Evolutionary conservation across 2,888 invertebrate species (phyloP), one percentile per base, ranked within the genome.

Genomic region (Athrips mouffetella): DNA sequence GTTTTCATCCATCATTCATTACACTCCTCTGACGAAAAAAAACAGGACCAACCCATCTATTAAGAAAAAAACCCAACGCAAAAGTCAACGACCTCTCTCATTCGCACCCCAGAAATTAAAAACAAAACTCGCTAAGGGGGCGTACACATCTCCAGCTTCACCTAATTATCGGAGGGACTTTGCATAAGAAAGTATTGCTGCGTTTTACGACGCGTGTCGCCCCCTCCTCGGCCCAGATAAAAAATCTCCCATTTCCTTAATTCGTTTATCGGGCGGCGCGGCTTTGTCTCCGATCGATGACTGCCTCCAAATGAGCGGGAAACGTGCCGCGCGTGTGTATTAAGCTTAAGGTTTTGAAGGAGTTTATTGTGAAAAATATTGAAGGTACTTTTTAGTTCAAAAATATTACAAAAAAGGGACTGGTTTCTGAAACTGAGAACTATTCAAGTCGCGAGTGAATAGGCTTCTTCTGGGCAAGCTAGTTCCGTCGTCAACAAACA

Each of bases 171-270:
- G 77, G 70, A 81, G 86, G 86, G 85, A 82, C 85, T 83, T 83
- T 81, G 86, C 86, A 86, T 87, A 87, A 86, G 87, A 87, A 86
- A 86, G 87, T 85, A 85, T 87, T 85, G 84, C 81, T 80, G 86
- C 83, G 84, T 82, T 81, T 82, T 86, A 86, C 85, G 85, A 84
- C 85, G 86, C 87, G 84, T 84, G 85, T 79, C 80, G 65, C 67
- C 57, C 54, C 60, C 54, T 63, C 67, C 75, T 57, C 76, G 77
- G 77, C 79, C 81, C 83, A 85, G 87, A 87, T 87, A 88, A 88
- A 88, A 88, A 88, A 88, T 88, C 87, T 87, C 86, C 87, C 85
- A 86, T 87, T 87, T 87, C 87, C 87, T 87, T 88, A 88, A 88
- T 88, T 88, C 87, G 87, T 88, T 88, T 88, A 88, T 88, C 87